These are phyloP conservation scores for Chloebia gouldiae DNA, from an alignment of 2,113 vertebrate genomes.

Conservation along the genomic window DNA sequence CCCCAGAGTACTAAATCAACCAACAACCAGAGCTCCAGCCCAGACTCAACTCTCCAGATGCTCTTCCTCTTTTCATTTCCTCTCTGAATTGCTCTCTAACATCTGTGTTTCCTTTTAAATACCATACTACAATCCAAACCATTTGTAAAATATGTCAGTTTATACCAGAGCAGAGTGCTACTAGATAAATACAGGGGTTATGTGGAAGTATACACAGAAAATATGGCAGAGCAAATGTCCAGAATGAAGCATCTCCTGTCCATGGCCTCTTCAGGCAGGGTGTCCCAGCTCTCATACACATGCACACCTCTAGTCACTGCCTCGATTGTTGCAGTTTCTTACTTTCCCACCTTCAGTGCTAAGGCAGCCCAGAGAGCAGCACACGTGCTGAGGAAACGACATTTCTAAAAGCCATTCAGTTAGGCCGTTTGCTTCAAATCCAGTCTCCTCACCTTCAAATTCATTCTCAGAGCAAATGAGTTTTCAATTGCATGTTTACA, in stretches of 20 bases:
- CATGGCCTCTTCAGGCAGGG: background rate
- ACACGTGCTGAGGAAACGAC: background rate
- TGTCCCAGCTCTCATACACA: background rate
- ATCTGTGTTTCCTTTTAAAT: conserved; percentile 63
- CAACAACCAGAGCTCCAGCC: conserved; percentile 45
- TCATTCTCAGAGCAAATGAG: background rate
- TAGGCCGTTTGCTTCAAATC: background rate
- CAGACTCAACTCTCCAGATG: conserved; percentile 50
- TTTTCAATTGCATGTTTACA: background rate
- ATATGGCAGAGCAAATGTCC: background rate
- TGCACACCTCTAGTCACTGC: background rate
- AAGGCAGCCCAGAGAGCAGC: background rate
- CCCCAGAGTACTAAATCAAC: conserved; percentile 39
- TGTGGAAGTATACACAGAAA: background rate
- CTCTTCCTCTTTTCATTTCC: conserved; percentile 68
- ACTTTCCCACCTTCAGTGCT: background rate
- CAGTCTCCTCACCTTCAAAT: background rate
- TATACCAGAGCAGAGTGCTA: background rate
- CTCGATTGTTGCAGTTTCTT: background rate
- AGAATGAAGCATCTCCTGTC: background rate
- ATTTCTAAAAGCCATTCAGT: background rate
- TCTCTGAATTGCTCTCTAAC: conserved; percentile 43
- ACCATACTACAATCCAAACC: background rate
- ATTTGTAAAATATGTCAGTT: conserved; percentile 29
- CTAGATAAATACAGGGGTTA: background rate